Evolutionary conservation across 1,140 invertebrate genomes (phyloP).

Genomic region (Drosophila kikkawai): DNA sequence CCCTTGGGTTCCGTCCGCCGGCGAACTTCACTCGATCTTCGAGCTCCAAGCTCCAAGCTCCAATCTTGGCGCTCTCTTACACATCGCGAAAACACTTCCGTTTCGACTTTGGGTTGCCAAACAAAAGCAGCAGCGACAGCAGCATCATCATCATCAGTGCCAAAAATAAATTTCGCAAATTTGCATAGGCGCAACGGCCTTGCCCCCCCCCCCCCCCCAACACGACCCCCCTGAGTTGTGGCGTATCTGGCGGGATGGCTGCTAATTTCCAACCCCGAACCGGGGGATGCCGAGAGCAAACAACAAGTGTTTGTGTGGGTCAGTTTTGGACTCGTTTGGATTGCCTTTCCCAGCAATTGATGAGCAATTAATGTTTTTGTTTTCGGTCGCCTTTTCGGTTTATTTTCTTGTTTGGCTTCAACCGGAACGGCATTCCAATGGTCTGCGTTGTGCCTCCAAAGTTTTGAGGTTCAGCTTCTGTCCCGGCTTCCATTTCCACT

Average conservation of each 20-base stretch:
- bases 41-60: not conserved
- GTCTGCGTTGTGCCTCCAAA: slow-evolving; percentile 25
- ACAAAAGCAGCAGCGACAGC: slow-evolving; percentile 7
- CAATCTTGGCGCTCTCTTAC: slow-evolving; percentile 53
- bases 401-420: slow-evolving; percentile 10
- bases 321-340: slow-evolving; percentile 50
- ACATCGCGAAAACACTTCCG: slow-evolving; percentile 78
- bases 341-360: slow-evolving; percentile 62
- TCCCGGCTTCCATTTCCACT: slow-evolving; percentile 4
- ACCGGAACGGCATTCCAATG: slow-evolving; percentile 56
- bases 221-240: not conserved
- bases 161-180: slow-evolving; percentile 62
- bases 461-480: slow-evolving; percentile 13
- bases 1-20: not conserved
- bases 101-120: slow-evolving; percentile 43
- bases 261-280: slow-evolving; percentile 16
- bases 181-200: slow-evolving; percentile 33
- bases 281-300: slow-evolving; percentile 27
- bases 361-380: slow-evolving; percentile 63
- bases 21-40: slow-evolving; percentile 26
- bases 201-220: slow-evolving; percentile 1
- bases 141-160: slow-evolving; percentile 40
- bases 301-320: slow-evolving; percentile 66
- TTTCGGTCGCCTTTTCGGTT: slow-evolving; percentile 16
- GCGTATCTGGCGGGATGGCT: not conserved